Conservation (phyloP, 2,797 vertebrate species). For the Thalassophryne amazonica region DNA sequence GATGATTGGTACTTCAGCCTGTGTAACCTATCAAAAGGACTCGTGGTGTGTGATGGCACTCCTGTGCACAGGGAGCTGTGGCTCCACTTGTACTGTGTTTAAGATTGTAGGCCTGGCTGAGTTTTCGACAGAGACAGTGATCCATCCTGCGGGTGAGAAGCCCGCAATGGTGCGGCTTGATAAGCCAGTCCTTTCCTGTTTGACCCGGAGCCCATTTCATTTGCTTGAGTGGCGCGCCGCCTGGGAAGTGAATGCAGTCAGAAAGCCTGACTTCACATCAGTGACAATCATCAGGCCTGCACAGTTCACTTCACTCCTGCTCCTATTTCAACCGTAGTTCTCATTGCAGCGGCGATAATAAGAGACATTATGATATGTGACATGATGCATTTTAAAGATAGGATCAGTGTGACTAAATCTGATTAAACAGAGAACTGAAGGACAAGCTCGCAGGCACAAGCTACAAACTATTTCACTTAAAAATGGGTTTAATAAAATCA, state of each 20-base stretch:
- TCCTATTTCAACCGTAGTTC: too few species aligned
- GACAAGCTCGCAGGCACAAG: too few species aligned
- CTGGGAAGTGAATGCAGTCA: conserved; percentile 3
- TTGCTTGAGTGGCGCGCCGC: conserved; percentile 17
- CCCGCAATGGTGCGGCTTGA: conserved; percentile 26
- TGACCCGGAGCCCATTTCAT: conserved; percentile 28
- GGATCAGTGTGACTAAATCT: too few species aligned
- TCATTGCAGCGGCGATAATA: too few species aligned
- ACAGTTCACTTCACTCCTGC: not conserved
- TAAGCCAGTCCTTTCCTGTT: conserved; percentile 12
- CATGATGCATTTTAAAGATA: too few species aligned
- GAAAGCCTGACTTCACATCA: conserved; percentile 5
- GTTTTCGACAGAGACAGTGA: conserved; percentile 13
- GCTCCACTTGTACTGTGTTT: conserved; percentile 4
- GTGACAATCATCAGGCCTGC: conserved; percentile 1
- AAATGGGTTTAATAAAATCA: too few species aligned
- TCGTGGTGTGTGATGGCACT: not conserved
- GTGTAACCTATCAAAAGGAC: not conserved
- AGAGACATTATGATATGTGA: not conserved
- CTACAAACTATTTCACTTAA: too few species aligned
- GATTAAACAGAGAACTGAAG: too few species aligned
- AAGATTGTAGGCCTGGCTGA: conserved; percentile 6
- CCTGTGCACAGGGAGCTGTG: conserved; percentile 6
- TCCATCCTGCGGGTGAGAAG: conserved; percentile 1
- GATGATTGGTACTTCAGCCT: conserved; percentile 14